phyloP scores from a whole-genome alignment of 2,113 vertebrate genomes.

The Burhinus oedicnemus region DNA sequence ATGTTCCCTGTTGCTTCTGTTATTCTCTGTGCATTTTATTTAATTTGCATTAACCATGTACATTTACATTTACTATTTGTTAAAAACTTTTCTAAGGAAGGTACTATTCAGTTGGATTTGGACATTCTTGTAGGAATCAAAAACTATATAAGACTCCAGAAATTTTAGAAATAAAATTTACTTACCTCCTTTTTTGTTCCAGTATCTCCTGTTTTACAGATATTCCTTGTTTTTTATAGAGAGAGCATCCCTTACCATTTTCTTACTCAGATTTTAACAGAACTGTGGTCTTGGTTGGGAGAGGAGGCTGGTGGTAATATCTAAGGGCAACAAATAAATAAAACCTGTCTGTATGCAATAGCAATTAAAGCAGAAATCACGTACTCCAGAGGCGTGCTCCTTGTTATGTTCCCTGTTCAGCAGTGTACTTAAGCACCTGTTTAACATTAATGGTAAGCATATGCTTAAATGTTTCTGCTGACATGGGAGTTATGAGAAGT shows the following conservation, averaged over 20 bases:
- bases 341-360: background rate
- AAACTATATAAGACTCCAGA: background rate
- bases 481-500: conserved; percentile 31
- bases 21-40: background rate
- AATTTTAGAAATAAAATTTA: background rate
- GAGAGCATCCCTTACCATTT: background rate
- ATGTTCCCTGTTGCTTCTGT: background rate
- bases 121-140: background rate
- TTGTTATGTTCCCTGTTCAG: conserved; percentile 38
- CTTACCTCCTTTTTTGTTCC: background rate
- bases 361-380: conserved; percentile 18
- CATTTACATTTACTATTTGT: background rate
- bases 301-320: background rate
- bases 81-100: background rate
- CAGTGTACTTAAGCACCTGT: conserved; percentile 51
- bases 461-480: conserved; percentile 55
- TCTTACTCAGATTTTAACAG: background rate
- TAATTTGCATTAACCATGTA: background rate
- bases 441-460: conserved; percentile 63
- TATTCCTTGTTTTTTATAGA: background rate
- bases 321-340: conserved; percentile 12
- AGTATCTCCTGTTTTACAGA: background rate
- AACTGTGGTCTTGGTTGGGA: background rate
- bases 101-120: background rate
- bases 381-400: background rate